A percentile compares a stretch with the other conserved stretches of the same genome.
Conservation (phyloP, 2,797 vertebrate species). For the Sylvia borin region DNA sequence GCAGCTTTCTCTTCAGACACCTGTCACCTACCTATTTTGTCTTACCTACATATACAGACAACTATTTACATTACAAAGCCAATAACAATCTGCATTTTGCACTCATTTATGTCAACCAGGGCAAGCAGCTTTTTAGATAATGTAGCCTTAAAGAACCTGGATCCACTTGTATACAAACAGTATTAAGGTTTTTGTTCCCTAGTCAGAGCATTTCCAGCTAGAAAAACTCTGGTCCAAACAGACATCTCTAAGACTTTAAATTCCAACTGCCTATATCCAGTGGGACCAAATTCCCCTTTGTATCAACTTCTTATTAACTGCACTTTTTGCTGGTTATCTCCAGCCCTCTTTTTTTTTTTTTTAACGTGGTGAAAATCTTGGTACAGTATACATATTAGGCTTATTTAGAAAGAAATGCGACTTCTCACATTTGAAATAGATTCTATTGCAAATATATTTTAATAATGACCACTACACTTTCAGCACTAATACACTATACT, state of each 20-base stretch:
- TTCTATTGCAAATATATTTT: not conserved
- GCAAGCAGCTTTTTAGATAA: not conserved
- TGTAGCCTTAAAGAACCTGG: not conserved
- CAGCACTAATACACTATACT: not conserved
- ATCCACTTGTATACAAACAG: not conserved
- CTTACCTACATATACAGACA: not conserved
- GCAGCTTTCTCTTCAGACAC: not conserved
- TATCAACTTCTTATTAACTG: not conserved
- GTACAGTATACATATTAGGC: not conserved
- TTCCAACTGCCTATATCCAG: not conserved
- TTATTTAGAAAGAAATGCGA: not conserved
- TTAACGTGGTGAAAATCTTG: not conserved
- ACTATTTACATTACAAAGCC: not conserved
- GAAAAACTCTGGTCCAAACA: not conserved
- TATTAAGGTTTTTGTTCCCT: not conserved
- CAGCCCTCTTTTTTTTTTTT: not conserved
- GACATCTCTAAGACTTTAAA: not conserved
- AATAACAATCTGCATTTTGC: not conserved
- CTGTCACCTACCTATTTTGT: not conserved
- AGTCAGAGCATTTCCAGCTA: not conserved
- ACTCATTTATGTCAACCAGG: not conserved
- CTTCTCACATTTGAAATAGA: not conserved
- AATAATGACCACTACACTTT: not conserved
- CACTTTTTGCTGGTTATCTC: not conserved
- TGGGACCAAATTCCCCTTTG: not conserved